Evolutionary conservation across 1,140 invertebrate species (phyloP), one percentile per base, ranked within the genome.

Genomic region (Riptortus pedestris): DNA sequence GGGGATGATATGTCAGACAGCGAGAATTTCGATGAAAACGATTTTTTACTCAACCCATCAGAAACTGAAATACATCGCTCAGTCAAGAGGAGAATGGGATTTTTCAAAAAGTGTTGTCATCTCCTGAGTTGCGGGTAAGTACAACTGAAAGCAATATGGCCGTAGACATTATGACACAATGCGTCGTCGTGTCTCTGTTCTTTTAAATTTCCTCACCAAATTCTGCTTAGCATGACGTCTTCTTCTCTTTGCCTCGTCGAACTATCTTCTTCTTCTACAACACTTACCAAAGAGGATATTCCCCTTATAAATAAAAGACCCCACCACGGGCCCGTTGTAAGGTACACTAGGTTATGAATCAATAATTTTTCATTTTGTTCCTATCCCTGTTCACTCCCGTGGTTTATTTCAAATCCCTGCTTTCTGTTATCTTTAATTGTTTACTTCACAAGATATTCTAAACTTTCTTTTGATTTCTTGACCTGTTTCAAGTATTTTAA

Each of bases 281-380:
- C 68, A 20, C 60, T 72, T 31, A 70, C 71, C 47, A 83, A 82
- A 73, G 82, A 83, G 73, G 81, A 83, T 70, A 82, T 83, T 70
- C 81, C 81, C 60, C 71, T 84, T 67, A 82, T 83, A 73, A 76
- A 77, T 20, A 83, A 81, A 73, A 73, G 78, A 31, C 77, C 75
- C 64, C 78, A 76, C 72, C 73, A 77, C 72, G 77, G 74, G 65
- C 74, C 76, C 63, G 78, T 77, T 72, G 74, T 74, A 68, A 80
- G 79, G 79, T 81, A 75, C 74, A 69, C 72, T 74, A 71, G 71
- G 51, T 55, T 55, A 55, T 24, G 24, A 55, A 55, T 55, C 51
- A 55, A 55, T 55, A 55, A 55, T 22, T 70, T 60, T 48, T 20
- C 61, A 38, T 31, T 47, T 38, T 63, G 38, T 29, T 26, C 11